A percentile compares a stretch with the other conserved stretches of the same genome.
Evolutionary conservation across 1,140 invertebrate genomes (phyloP).

Genomic region (Neomicropteryx cornuta): DNA sequence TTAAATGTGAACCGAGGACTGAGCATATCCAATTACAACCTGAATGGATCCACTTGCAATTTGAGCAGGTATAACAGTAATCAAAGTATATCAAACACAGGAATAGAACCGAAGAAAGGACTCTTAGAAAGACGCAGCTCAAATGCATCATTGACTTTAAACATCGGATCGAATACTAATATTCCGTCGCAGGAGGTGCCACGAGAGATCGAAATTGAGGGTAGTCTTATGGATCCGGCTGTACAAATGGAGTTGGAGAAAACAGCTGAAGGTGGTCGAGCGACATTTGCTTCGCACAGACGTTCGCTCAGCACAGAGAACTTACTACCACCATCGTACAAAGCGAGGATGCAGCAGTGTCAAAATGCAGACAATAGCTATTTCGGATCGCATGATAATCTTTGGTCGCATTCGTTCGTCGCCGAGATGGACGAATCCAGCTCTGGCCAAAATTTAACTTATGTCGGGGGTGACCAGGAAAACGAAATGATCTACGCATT

Average conservation of each 20-base stretch:
- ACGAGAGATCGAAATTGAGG: conserved; percentile 35
- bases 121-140: conserved; percentile 35
- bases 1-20: conserved; percentile 34
- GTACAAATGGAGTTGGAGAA: conserved; percentile 10
- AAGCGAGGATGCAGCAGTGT: conserved; percentile 22
- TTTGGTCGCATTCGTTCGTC: conserved; percentile 30
- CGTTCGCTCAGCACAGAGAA: conserved; percentile 48
- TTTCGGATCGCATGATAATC: conserved; percentile 36
- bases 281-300: conserved; percentile 28
- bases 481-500: conserved; percentile 38
- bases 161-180: conserved; percentile 13
- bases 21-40: conserved; percentile 37
- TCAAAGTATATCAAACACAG: conserved; percentile 29
- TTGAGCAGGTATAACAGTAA: conserved; percentile 38
- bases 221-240: conserved; percentile 22
- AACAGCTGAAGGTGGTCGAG: conserved; percentile 1
- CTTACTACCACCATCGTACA: conserved; percentile 36
- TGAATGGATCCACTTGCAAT: conserved; percentile 34
- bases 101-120: conserved; percentile 27
- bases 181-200: conserved; percentile 30
- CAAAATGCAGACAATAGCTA: conserved; percentile 23
- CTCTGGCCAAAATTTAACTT: conserved; percentile 29
- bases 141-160: conserved; percentile 34
- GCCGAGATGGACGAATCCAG: conserved; percentile 21
- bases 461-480: conserved; percentile 34